phyloP scores from a whole-genome alignment of 2,888 invertebrate genomes.

The Diloba caeruleocephala region DNA sequence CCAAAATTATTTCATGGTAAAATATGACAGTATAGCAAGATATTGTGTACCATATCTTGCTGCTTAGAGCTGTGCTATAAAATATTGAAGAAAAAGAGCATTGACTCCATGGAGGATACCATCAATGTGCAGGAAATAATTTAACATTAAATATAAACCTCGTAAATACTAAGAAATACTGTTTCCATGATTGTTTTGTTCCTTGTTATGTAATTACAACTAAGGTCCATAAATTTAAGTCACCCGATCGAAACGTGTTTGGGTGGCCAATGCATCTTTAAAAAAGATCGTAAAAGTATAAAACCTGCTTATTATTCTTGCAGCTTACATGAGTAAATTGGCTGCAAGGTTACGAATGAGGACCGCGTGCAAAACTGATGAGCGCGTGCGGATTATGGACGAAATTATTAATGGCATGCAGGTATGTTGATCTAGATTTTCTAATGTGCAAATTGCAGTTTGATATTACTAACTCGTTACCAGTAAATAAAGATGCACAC shows the following conservation, averaged over 20 bases:
- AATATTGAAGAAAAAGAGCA: background rate
- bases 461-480: constrained; percentile 2
- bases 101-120: background rate
- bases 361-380: constrained; percentile 96
- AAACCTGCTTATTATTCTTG: constrained; percentile 47
- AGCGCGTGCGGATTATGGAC: constrained; percentile 97
- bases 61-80: no score
- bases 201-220: constrained; percentile 29
- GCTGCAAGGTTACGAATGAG: constrained; percentile 91
- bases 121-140: background rate
- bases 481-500: background rate
- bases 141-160: background rate
- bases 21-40: no score
- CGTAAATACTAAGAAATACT: background rate
- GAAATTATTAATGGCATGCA: constrained; percentile 98
- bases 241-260: constrained; percentile 19
- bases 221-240: constrained; percentile 26
- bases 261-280: constrained; percentile 11
- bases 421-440: constrained; percentile 88
- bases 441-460: constrained; percentile 15
- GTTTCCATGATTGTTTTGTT: constrained; percentile 4
- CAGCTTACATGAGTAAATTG: constrained; percentile 91
- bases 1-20: no score
- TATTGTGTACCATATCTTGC: no score
- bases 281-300: constrained; percentile 19